These are phyloP conservation scores for Steromphala cineraria DNA, from an alignment of 2,888 invertebrate species.

Conservation along the genomic window DNA sequence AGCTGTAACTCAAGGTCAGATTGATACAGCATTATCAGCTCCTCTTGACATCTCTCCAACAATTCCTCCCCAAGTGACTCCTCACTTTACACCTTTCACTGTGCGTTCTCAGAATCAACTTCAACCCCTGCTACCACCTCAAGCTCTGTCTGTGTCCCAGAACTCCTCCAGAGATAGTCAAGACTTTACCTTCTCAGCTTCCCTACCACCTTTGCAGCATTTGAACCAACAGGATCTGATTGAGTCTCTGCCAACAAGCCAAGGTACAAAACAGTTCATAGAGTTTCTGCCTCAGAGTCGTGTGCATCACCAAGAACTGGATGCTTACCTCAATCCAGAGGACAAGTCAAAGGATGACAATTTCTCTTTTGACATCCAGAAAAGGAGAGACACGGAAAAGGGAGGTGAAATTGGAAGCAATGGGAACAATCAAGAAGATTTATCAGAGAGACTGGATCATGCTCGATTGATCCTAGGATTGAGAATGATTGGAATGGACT, in stretches of 20 bases:
- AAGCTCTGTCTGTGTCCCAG: background rate
- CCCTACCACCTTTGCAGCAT: background rate
- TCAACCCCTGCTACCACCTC: background rate
- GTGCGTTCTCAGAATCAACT: background rate
- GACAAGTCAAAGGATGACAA: background rate
- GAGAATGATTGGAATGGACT: background rate
- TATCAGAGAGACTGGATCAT: slow-evolving; percentile 1
- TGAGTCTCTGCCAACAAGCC: background rate
- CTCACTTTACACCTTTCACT: background rate
- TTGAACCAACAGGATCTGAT: background rate
- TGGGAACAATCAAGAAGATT: background rate
- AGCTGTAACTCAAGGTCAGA: no score
- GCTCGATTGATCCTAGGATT: background rate
- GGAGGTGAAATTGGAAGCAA: no score
- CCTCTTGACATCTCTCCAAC: background rate
- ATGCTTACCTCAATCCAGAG: background rate
- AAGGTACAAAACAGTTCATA: background rate
- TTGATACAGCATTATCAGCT: background rate
- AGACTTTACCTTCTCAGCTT: background rate
- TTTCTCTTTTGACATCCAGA: no score
- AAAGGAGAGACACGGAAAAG: no score
- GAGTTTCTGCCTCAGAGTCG: background rate
- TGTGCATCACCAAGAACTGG: background rate
- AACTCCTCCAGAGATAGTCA: background rate
- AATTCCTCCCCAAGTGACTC: background rate